A percentile compares a stretch with the other conserved stretches of the same genome.
Evolutionary conservation across 30 jellyfish, hydroid and myxozoan genomes (phyloP).

Genomic region (Nemopilema nomurai): DNA sequence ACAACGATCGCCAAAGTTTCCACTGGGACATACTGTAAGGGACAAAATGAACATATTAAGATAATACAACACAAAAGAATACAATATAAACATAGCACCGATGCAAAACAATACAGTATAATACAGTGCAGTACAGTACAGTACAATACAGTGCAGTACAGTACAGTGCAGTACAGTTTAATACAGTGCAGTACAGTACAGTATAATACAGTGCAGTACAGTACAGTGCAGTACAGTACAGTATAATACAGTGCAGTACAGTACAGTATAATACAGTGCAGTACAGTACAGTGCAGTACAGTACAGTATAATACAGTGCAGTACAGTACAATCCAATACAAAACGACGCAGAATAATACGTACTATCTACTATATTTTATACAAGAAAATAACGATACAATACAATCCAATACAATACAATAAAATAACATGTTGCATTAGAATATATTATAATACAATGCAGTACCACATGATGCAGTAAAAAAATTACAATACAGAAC

Average conservation of each 20-base stretch:
- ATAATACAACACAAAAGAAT: too few relatives aligned
- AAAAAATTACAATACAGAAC: background rate
- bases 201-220: too few relatives aligned
- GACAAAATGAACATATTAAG: too few relatives aligned
- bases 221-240: too few relatives aligned
- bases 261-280: slow-evolving; percentile 9
- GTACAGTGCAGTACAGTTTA: too few relatives aligned
- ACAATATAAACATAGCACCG: too few relatives aligned
- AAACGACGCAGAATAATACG: background rate
- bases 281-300: slow-evolving; percentile 8
- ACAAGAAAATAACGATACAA: too few relatives aligned
- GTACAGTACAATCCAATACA: background rate
- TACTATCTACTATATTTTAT: too few relatives aligned
- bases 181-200: too few relatives aligned
- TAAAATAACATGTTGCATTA: background rate
- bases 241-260: slow-evolving; percentile 14
- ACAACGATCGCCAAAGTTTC: slow-evolving; percentile 67
- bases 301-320: slow-evolving; percentile 15
- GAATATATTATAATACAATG: background rate
- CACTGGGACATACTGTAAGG: slow-evolving; percentile 64
- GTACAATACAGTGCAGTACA: too few relatives aligned
- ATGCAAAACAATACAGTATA: too few relatives aligned
- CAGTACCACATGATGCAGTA: background rate
- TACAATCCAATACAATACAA: slow-evolving; percentile 7
- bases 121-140: too few relatives aligned